These are phyloP conservation scores for Drosophila greeni DNA, from an alignment of 2,888 invertebrate species.

Conservation along the genomic window DNA sequence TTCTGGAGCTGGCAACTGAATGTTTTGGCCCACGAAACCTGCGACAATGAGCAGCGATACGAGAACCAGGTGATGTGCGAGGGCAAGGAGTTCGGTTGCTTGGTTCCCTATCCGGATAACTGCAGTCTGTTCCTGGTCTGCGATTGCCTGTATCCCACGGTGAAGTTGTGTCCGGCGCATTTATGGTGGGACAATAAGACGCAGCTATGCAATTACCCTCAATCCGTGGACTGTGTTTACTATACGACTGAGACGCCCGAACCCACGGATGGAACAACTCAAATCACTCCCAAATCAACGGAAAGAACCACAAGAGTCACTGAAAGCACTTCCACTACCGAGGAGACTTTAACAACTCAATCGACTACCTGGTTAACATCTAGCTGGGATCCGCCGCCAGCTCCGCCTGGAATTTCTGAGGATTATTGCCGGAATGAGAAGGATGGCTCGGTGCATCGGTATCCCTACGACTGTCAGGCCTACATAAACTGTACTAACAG, in stretches of 20 bases:
- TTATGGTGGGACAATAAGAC: constrained; percentile 60
- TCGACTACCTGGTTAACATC: constrained; percentile 25
- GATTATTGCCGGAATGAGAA: constrained; percentile 36
- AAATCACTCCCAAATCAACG: constrained; percentile 13
- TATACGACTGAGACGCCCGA: constrained; percentile 42
- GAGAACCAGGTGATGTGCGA: constrained; percentile 42
- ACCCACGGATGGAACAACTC: constrained; percentile 27
- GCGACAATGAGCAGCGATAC: constrained; percentile 33
- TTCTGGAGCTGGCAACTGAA: constrained; percentile 28
- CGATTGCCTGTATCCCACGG: constrained; percentile 65
- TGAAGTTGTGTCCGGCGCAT: constrained; percentile 47
- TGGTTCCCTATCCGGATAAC: constrained; percentile 68
- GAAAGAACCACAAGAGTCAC: constrained; percentile 3
- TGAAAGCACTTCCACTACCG: constrained; percentile 9
- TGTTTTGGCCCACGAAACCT: constrained; percentile 32
- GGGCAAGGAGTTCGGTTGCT: constrained; percentile 44
- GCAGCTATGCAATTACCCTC: constrained; percentile 62
- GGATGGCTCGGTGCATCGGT: constrained; percentile 48
- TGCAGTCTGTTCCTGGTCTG: constrained; percentile 66
- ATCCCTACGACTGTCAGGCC: constrained; percentile 66
- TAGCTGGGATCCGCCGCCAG: constrained; percentile 44
- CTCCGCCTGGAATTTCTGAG: constrained; percentile 44
- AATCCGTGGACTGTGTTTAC: constrained; percentile 43
- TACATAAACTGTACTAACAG: constrained; percentile 64
- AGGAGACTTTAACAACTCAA: constrained; percentile 1